Evolutionary conservation across 1,140 invertebrate genomes (phyloP).

Genomic region (Dryas iulia): DNA sequence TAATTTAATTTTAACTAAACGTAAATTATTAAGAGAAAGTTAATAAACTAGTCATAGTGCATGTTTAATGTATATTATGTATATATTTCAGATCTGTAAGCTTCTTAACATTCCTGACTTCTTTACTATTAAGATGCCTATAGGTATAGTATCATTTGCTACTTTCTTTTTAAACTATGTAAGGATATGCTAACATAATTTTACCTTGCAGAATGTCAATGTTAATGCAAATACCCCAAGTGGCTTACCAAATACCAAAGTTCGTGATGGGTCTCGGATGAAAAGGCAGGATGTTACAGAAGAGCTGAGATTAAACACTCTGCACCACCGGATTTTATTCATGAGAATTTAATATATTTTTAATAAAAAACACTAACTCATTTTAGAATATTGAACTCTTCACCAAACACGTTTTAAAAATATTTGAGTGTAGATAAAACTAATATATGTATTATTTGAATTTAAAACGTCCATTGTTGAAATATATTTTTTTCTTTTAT

Average conservation of each 20-base stretch:
- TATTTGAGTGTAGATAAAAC: neutral
- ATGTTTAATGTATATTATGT: constrained; percentile 2
- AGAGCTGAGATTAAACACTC: constrained; percentile 26
- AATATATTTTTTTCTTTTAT: neutral
- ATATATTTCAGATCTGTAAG: neutral
- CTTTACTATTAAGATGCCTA: neutral
- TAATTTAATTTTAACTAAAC: too few species aligned
- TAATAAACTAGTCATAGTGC: neutral
- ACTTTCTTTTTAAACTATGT: neutral
- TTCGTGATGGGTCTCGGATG: constrained; percentile 86
- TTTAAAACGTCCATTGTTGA: neutral
- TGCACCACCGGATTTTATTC: constrained; percentile 47
- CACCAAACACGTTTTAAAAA: neutral
- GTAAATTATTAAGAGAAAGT: too few species aligned
- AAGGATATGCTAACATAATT: neutral
- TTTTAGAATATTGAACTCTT: neutral
- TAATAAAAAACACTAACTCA: neutral
- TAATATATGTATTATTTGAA: neutral
- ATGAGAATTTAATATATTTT: neutral
- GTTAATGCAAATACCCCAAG: constrained; percentile 88
- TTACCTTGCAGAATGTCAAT: constrained; percentile 83
- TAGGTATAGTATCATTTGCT: neutral
- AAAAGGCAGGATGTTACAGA: constrained; percentile 29
- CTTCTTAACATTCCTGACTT: neutral
- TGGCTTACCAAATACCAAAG: constrained; percentile 89